phyloP scores from a whole-genome alignment of 2,113 vertebrate species.

The Bagarius yarrelli region DNA sequence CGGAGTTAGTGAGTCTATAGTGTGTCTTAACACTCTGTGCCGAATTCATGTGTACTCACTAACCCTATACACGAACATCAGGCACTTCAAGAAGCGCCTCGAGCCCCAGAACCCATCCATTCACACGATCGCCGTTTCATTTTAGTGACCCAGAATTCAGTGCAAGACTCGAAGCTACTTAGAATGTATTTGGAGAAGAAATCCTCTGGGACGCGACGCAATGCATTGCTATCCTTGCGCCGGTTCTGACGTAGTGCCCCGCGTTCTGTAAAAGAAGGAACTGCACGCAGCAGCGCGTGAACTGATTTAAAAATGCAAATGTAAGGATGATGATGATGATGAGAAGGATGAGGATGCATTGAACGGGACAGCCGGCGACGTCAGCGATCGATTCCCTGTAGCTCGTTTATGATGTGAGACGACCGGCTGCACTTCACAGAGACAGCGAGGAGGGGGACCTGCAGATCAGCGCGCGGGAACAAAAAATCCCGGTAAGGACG shows the following conservation, averaged over 20 bases:
- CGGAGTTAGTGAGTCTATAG: background rate
- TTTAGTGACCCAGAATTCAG: background rate
- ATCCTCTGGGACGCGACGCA: background rate
- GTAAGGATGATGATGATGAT: background rate
- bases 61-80: background rate
- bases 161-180: background rate
- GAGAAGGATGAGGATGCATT: background rate
- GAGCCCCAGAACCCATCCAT: background rate
- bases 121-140: background rate
- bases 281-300: slow-evolving; percentile 3
- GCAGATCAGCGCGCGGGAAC: background rate
- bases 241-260: slow-evolving; percentile 33
- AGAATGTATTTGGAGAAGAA: background rate
- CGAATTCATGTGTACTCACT: background rate
- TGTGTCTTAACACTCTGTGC: background rate
- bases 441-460: background rate
- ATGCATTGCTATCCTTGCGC: slow-evolving; percentile 20
- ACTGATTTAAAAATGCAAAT: background rate
- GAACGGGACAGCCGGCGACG: slow-evolving; percentile 29
- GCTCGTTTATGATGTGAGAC: slow-evolving; percentile 29
- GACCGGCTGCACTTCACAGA: slow-evolving; percentile 1
- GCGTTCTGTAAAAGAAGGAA: background rate
- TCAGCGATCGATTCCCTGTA: slow-evolving; percentile 24
- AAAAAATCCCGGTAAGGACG: background rate
- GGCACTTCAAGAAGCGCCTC: background rate